A percentile compares a stretch with the other conserved stretches of the same genome.
Evolutionary conservation across 2,113 vertebrate species (phyloP).

Genomic region (Phocoena phocoena): DNA sequence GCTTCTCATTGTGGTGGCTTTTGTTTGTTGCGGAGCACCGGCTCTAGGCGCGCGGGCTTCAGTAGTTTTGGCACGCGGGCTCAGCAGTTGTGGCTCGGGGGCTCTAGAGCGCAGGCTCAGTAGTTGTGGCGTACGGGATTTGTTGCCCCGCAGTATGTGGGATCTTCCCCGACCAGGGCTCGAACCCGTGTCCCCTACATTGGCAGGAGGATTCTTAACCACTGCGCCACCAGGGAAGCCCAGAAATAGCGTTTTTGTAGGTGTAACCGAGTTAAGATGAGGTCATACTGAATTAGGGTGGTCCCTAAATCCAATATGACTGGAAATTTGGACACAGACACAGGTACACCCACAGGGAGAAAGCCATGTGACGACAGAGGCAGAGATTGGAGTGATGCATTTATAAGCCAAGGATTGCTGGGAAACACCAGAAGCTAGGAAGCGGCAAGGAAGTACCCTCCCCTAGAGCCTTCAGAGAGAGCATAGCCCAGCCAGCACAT

Average conservation of each 20-base stretch:
- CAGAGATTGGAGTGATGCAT: not conserved
- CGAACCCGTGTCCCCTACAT: too few relatives aligned
- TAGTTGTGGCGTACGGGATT: too few relatives aligned
- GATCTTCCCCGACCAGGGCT: too few relatives aligned
- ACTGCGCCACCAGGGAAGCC: too few relatives aligned
- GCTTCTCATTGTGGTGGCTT: too few relatives aligned
- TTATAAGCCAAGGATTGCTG: not conserved
- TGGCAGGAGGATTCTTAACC: too few relatives aligned
- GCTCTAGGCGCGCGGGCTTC: too few relatives aligned
- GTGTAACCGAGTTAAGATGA: not conserved
- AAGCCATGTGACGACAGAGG: not conserved
- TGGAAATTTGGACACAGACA: not conserved
- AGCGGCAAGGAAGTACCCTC: not conserved
- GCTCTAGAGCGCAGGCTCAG: too few relatives aligned
- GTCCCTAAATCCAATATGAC: not conserved
- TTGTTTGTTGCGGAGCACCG: too few relatives aligned
- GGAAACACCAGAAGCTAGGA: not conserved
- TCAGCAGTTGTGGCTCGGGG: too few relatives aligned
- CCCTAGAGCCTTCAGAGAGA: not conserved
- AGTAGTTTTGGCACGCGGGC: too few relatives aligned
- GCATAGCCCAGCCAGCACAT: not conserved
- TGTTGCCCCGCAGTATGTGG: too few relatives aligned
- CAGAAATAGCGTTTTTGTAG: not conserved
- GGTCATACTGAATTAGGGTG: not conserved
- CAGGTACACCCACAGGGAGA: not conserved